phyloP scores from a whole-genome alignment of 2,113 vertebrate species.

The Plecotus auritus region DNA sequence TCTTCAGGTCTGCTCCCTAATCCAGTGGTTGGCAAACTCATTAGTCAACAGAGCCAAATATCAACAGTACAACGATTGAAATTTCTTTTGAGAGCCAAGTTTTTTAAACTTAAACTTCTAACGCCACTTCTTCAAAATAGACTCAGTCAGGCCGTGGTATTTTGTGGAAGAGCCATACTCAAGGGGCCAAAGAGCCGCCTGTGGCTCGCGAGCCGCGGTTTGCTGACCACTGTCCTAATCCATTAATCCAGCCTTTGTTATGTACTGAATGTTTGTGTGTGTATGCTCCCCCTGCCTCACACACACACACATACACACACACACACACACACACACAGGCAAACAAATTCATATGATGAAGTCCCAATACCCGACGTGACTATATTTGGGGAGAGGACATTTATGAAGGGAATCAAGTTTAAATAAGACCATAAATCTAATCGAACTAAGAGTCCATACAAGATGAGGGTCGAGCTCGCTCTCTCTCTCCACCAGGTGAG shows the following conservation, averaged over 20 bases:
- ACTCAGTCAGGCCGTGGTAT: too few relatives aligned
- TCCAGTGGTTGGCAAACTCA: neutral
- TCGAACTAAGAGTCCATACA: neutral
- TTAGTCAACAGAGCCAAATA: too few relatives aligned
- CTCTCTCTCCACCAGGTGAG: neutral
- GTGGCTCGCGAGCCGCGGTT: too few relatives aligned
- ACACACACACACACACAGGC: neutral
- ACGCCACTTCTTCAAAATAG: too few relatives aligned
- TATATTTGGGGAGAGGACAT: neutral
- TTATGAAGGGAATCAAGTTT: neutral
- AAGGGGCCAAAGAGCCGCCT: too few relatives aligned
- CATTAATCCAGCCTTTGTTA: neutral
- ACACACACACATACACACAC: too few relatives aligned
- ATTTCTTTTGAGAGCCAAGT: too few relatives aligned
- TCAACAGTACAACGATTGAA: too few relatives aligned
- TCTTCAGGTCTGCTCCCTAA: neutral
- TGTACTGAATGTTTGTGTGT: neutral
- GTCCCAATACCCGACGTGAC: neutral
- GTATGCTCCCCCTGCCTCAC: fast-evolving
- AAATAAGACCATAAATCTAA: neutral
- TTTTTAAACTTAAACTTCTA: too few relatives aligned
- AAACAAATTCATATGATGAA: neutral
- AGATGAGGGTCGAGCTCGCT: neutral
- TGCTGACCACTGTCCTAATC: neutral
- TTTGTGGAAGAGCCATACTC: too few relatives aligned